phyloP scores from a whole-genome alignment of 2,888 invertebrate species.

The Orthosia gracilis region DNA sequence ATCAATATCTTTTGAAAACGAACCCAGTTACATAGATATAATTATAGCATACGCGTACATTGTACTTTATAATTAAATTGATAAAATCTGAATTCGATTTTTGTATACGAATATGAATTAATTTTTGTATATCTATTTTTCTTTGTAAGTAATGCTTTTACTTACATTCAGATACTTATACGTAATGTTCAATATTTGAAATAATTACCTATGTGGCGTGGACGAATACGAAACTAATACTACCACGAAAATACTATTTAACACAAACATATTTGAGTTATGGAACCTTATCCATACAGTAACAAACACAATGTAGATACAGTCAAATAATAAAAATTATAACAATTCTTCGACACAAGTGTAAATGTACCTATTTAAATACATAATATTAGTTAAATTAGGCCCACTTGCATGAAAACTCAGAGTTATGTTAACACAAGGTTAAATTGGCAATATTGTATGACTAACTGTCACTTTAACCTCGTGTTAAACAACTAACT shows the following conservation, averaged over 20 bases:
- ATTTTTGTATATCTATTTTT: slow-evolving; percentile 28
- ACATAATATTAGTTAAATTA: slow-evolving; percentile 33
- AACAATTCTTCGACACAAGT: slow-evolving; percentile 46
- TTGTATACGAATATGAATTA: slow-evolving; percentile 22
- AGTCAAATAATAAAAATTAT: slow-evolving; percentile 53
- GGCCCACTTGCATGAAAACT: too few relatives aligned
- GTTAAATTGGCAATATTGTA: too few relatives aligned
- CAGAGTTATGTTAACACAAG: too few relatives aligned
- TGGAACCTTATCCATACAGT: slow-evolving; percentile 27
- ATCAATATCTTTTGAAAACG: slow-evolving; percentile 67
- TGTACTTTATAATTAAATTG: slow-evolving; percentile 60
- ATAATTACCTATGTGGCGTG: slow-evolving; percentile 22
- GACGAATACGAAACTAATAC: slow-evolving; percentile 52
- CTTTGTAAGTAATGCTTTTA: slow-evolving; percentile 7
- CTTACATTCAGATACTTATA: too few relatives aligned
- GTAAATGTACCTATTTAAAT: slow-evolving; percentile 43
- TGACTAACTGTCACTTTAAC: too few relatives aligned
- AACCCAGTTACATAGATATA: slow-evolving; percentile 67
- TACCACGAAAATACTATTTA: slow-evolving; percentile 46
- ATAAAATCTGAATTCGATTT: slow-evolving; percentile 40
- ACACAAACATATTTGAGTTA: slow-evolving; percentile 46
- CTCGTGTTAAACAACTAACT: too few relatives aligned
- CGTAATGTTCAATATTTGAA: slow-evolving; percentile 31
- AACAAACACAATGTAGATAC: slow-evolving; percentile 54
- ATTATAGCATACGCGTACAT: slow-evolving; percentile 60